phyloP scores from a whole-genome alignment of 2,797 vertebrate species.

The Parotocinclus haroldoi region DNA sequence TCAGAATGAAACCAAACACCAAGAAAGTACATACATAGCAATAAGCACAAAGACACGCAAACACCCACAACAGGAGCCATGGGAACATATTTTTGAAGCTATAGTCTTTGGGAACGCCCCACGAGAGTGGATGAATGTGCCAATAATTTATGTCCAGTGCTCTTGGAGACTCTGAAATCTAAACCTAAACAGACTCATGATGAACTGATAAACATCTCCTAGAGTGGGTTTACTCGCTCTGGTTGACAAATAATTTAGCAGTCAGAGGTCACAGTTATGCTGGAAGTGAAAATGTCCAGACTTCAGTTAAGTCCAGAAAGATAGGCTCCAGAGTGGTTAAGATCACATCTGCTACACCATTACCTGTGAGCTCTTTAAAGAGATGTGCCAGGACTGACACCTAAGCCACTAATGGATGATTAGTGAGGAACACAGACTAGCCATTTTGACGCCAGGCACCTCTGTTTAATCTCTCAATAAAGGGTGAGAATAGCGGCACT shows the following conservation, averaged over 20 bases:
- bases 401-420: slow-evolving; percentile 61
- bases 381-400: slow-evolving; percentile 58
- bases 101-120: slow-evolving; percentile 48
- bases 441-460: slow-evolving; percentile 57
- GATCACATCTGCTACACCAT: slow-evolving; percentile 50
- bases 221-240: slow-evolving; percentile 6
- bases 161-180: slow-evolving; percentile 21
- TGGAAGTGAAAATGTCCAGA: slow-evolving; percentile 16
- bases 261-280: slow-evolving; percentile 24
- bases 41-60: slow-evolving; percentile 29
- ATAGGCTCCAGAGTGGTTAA: slow-evolving; percentile 13
- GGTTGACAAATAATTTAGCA: slow-evolving; percentile 17
- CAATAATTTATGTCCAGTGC: slow-evolving; percentile 36
- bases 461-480: no score
- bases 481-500: no score
- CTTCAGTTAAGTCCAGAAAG: not conserved
- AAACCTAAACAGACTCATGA: slow-evolving; percentile 19
- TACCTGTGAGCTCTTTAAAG: slow-evolving; percentile 56
- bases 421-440: slow-evolving; percentile 63
- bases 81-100: slow-evolving; percentile 49
- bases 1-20: slow-evolving; percentile 50
- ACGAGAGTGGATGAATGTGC: slow-evolving; percentile 51
- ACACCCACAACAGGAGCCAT: slow-evolving; percentile 50
- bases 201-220: slow-evolving; percentile 32
- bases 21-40: slow-evolving; percentile 36